Conservation (phyloP, 2,888 invertebrate species). For the Leucophenga maculata region DNA sequence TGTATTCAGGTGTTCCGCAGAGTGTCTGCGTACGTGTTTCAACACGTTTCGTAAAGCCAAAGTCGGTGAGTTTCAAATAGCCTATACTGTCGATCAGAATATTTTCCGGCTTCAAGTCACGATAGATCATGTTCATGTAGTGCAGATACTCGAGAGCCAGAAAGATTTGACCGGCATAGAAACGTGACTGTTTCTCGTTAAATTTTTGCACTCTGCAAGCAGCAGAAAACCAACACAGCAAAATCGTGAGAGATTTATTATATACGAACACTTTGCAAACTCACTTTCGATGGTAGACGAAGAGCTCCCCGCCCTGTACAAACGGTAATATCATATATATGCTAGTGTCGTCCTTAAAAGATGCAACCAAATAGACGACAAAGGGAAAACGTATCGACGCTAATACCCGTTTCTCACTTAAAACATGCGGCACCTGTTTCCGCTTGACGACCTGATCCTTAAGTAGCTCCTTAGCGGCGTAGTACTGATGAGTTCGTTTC, state of each 20-base stretch:
- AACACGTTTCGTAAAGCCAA: constrained; percentile 87
- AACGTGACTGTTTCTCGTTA: constrained; percentile 83
- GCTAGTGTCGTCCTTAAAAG: constrained; percentile 87
- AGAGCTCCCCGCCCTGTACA: constrained; percentile 88
- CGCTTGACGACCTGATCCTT: constrained; percentile 87
- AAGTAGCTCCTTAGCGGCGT: constrained; percentile 20
- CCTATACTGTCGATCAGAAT: constrained; percentile 83
- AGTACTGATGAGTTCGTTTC: neutral
- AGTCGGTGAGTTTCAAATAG: constrained; percentile 88
- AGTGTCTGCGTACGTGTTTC: constrained; percentile 87
- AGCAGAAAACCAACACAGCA: constrained; percentile 45
- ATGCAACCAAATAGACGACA: constrained; percentile 85
- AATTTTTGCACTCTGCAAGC: constrained; percentile 70
- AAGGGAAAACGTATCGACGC: constrained; percentile 90
- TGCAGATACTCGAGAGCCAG: constrained; percentile 92
- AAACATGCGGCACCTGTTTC: constrained; percentile 89
- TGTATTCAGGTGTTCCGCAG: constrained; percentile 95
- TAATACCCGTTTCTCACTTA: constrained; percentile 89
- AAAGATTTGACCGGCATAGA: constrained; percentile 90
- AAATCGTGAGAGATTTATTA: neutral
- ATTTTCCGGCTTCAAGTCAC: constrained; percentile 92
- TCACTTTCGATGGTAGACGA: constrained; percentile 78
- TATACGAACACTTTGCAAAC: constrained; percentile 46
- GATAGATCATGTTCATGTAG: constrained; percentile 85
- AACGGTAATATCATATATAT: constrained; percentile 88